A percentile compares a stretch with the other conserved stretches of the same genome.
phyloP scores from a whole-genome alignment of 2,888 invertebrate genomes.

The Apamea crenata region DNA sequence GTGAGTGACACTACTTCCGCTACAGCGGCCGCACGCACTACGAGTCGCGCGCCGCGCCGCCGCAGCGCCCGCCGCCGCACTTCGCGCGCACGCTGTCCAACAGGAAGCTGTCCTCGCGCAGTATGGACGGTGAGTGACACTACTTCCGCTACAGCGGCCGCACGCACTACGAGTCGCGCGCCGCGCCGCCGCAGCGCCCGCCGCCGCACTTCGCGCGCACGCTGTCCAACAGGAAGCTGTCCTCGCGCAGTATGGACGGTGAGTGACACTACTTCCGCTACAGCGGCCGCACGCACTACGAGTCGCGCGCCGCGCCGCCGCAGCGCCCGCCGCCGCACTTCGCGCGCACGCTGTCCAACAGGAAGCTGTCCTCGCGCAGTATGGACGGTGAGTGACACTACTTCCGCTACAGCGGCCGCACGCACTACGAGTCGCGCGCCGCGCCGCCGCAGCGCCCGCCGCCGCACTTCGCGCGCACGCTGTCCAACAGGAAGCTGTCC shows the following conservation, averaged over 20 bases:
- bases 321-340: constrained; percentile 95
- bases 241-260: constrained; percentile 97
- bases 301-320: too few species aligned
- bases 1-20: constrained; percentile 95
- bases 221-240: constrained; percentile 94
- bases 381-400: constrained; percentile 95
- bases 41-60: too few species aligned
- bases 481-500: constrained; percentile 94
- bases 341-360: constrained; percentile 95
- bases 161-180: too few species aligned
- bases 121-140: too few species aligned
- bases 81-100: constrained; percentile 97
- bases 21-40: constrained; percentile 85
- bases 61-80: constrained; percentile 93
- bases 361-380: constrained; percentile 95
- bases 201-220: constrained; percentile 96
- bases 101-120: constrained; percentile 94
- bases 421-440: too few species aligned
- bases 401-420: too few species aligned
- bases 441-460: constrained; percentile 90
- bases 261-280: too few species aligned
- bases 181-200: constrained; percentile 88
- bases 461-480: constrained; percentile 96
- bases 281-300: constrained; percentile 72
- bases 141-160: constrained; percentile 94